Conservation (phyloP, 37 sponge, comb jelly and placozoan genomes). For the Cladorhizidae sp. region DNA sequence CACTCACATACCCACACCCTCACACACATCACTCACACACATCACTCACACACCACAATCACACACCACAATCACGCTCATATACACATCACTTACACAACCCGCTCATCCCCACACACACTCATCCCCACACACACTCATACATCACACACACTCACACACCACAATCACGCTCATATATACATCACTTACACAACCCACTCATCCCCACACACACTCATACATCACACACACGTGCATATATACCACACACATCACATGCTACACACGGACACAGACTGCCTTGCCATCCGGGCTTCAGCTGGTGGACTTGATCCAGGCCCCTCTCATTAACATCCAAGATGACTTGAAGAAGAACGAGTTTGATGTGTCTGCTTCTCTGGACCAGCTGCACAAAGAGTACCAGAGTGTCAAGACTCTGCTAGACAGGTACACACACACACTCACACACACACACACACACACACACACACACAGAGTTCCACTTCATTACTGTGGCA, state of each 20-base stretch:
- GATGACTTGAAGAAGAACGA: conserved; percentile 58
- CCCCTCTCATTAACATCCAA: conserved; percentile 50
- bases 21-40: too few species aligned
- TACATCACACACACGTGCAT: conserved; percentile 6
- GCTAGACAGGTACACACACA: conserved; percentile 42
- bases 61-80: too few species aligned
- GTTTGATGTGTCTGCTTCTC: conserved; percentile 9
- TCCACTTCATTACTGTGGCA: too few species aligned
- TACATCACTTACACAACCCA: too few species aligned
- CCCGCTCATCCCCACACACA: background rate
- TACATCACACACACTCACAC: conserved; percentile 13
- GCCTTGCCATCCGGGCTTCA: conserved; percentile 35
- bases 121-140: background rate
- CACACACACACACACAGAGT: conserved; percentile 4
- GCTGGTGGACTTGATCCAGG: conserved; percentile 65
- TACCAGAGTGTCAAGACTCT: conserved; percentile 49
- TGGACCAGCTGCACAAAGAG: conserved; percentile 63
- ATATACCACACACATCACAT: too few species aligned
- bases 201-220: conserved; percentile 6
- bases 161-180: too few species aligned
- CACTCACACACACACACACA: too few species aligned
- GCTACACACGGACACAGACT: conserved; percentile 2
- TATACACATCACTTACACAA: too few species aligned
- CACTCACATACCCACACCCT: too few species aligned
- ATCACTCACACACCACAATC: too few species aligned